A percentile compares a stretch with the other conserved stretches of the same genome.
Evolutionary conservation across 2,888 invertebrate genomes (phyloP).

Genomic region (Tenthredo scrophulariae): DNA sequence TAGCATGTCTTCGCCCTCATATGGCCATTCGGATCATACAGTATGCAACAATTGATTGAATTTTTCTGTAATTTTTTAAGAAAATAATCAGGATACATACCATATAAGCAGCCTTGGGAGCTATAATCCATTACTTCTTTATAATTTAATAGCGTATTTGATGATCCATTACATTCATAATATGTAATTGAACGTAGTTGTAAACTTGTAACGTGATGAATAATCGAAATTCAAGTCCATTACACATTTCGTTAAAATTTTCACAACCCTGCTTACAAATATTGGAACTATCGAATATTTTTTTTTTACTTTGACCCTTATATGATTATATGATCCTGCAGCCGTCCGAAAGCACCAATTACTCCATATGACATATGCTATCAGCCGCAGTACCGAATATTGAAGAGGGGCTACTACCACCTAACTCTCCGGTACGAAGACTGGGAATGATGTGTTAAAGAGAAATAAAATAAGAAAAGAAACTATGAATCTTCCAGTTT

Average conservation of each 20-base stretch:
- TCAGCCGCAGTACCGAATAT: background rate
- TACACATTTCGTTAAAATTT: too few species aligned
- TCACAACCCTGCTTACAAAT: background rate
- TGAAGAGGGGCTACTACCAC: background rate
- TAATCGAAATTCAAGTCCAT: too few species aligned
- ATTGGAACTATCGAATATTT: background rate
- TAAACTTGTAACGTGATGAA: too few species aligned
- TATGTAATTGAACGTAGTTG: too few species aligned
- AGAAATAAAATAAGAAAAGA: background rate
- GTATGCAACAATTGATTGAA: background rate
- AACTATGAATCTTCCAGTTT: background rate
- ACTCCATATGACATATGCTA: constrained; percentile 6
- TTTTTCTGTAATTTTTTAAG: background rate
- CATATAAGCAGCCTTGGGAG: too few species aligned
- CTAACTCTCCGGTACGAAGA: background rate
- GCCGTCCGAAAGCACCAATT: background rate
- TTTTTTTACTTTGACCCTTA: background rate
- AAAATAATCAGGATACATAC: too few species aligned
- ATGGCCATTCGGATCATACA: background rate
- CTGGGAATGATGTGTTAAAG: background rate
- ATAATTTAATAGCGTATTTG: too few species aligned
- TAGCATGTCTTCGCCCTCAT: background rate
- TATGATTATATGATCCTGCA: background rate
- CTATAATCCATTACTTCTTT: too few species aligned
- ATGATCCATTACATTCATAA: too few species aligned